Evolutionary conservation across 1,140 invertebrate species (phyloP).

Genomic region (Euura saliciscinereae): DNA sequence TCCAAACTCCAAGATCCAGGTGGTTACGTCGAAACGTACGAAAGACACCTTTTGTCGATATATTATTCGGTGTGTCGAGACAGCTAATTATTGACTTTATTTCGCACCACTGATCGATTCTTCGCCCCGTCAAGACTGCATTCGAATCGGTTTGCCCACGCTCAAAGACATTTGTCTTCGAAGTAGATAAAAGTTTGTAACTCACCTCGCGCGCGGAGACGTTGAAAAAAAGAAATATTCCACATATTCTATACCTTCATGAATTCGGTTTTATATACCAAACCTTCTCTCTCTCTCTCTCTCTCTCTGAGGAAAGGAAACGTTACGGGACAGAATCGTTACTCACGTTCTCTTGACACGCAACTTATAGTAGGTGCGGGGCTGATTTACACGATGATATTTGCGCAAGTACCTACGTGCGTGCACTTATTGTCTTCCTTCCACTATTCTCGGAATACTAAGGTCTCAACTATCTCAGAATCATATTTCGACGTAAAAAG

Average conservation of each 20-base stretch:
- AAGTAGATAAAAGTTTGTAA: neutral
- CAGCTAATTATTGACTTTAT: no score
- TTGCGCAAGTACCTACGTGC: neutral
- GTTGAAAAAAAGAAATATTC: conserved; percentile 6
- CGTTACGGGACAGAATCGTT: neutral
- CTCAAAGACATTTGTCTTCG: conserved; percentile 29
- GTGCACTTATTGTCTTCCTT: neutral
- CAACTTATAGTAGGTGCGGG: conserved; percentile 1
- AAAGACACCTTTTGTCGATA: neutral
- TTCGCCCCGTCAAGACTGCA: no score
- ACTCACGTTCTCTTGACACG: conserved; percentile 2
- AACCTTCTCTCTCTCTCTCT: neutral
- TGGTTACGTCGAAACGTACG: no score
- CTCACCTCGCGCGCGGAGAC: conserved; percentile 8
- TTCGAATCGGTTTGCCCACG: conserved; percentile 20
- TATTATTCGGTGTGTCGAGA: no score
- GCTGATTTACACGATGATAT: neutral
- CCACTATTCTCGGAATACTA: neutral
- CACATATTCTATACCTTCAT: neutral
- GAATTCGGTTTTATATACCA: neutral
- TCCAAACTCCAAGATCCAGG: no score
- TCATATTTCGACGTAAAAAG: neutral
- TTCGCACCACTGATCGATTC: no score
- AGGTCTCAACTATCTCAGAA: neutral
- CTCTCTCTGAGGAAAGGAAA: neutral